Percentiles rank a stretch among this genome's conserved stretches.
phyloP scores from a whole-genome alignment of 2,113 vertebrate genomes.

The Epinephelus lanceolatus region DNA sequence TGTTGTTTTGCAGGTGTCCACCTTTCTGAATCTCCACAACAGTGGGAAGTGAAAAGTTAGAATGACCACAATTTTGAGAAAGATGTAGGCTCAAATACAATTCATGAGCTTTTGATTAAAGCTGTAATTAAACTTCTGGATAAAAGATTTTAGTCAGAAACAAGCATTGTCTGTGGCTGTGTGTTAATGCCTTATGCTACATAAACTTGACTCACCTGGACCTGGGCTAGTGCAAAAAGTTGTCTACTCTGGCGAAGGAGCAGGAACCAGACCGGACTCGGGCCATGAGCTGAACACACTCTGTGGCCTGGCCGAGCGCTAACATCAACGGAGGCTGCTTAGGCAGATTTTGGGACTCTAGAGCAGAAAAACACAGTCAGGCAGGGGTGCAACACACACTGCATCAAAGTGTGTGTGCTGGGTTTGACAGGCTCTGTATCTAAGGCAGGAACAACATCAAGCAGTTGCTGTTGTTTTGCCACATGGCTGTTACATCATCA shows the following conservation, averaged over 20 bases:
- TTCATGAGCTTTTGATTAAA: background rate
- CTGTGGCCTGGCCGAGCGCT: conserved; percentile 96
- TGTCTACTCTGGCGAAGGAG: conserved; percentile 98
- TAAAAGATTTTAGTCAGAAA: background rate
- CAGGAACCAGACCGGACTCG: conserved; percentile 95
- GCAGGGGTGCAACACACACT: background rate
- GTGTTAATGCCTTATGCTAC: background rate
- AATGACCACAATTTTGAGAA: background rate
- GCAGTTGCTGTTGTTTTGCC: background rate
- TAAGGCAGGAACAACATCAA: background rate
- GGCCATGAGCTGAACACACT: conserved; percentile 98
- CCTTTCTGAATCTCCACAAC: background rate
- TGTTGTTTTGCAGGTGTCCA: background rate
- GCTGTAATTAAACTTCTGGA: background rate
- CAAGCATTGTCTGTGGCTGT: background rate
- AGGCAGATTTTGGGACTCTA: conserved; percentile 98
- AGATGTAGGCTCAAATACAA: background rate
- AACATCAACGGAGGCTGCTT: conserved; percentile 98
- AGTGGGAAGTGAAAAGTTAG: too few relatives aligned
- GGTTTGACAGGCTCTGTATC: background rate
- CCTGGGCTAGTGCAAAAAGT: conserved; percentile 97
- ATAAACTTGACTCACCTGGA: conserved; percentile 73
- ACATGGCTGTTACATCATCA: background rate
- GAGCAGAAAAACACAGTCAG: conserved; percentile 11
- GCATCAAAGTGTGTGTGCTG: background rate